Evolutionary conservation across 2,113 vertebrate species (phyloP).

Genomic region (Genyomyrus donnyi): DNA sequence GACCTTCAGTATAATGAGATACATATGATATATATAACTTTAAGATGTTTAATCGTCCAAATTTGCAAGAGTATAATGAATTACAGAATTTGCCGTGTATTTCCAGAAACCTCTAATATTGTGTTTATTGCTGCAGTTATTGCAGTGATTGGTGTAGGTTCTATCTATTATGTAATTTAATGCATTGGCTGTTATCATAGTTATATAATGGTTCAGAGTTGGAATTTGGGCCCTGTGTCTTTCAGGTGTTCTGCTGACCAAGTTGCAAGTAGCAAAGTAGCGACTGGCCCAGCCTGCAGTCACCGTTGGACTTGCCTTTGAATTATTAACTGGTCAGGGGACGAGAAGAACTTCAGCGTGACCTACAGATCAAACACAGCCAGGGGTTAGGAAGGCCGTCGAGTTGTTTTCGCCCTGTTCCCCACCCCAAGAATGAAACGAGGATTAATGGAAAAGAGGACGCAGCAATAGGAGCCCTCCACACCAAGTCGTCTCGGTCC

Average conservation of each 20-base stretch:
- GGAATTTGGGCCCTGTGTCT: constrained; percentile 1
- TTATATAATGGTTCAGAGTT: background rate
- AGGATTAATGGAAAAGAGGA: background rate
- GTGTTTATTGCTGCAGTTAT: background rate
- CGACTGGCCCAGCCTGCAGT: background rate
- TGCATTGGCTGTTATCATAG: background rate
- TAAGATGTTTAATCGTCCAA: background rate
- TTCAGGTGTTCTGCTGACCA: constrained; percentile 5
- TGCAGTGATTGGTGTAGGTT: background rate
- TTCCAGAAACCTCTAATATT: background rate
- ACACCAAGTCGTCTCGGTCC: background rate
- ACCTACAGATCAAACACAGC: constrained; percentile 9
- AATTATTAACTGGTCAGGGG: constrained; percentile 42
- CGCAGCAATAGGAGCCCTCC: background rate
- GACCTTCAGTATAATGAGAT: background rate
- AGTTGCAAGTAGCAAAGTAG: background rate
- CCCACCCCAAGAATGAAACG: background rate
- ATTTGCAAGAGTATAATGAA: background rate
- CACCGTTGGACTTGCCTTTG: constrained; percentile 34
- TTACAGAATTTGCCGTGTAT: background rate
- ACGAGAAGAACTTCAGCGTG: constrained; percentile 17
- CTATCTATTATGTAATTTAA: background rate
- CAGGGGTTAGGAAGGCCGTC: constrained; percentile 10
- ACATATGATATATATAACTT: background rate
- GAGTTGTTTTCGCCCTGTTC: background rate